Evolutionary conservation across 2,113 vertebrate species (phyloP), one percentile per base, ranked within the genome.

Genomic region (Nycticebus coucang): DNA sequence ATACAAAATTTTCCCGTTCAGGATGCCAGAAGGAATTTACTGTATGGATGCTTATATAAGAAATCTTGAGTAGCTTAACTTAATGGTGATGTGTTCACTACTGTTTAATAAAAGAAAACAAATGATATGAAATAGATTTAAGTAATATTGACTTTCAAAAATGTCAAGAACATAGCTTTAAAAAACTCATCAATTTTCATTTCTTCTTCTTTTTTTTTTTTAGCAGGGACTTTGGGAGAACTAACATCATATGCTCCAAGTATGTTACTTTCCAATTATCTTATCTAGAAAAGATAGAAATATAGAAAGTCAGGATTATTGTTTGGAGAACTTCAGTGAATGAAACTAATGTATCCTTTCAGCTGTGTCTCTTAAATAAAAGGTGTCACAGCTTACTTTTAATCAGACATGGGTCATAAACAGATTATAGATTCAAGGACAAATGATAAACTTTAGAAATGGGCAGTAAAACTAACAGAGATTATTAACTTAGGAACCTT

Each of bases 1-100:
- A 62, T 87, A 85, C 33, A 69, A 80, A 59, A 69, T 57, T 91
- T 84, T 97, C 14, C 22, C 84, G 71, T 22, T 91, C 15, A 91
- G 35, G 30, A 93, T 83, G 91, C 91, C 37, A 88, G 75, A 71
- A 94, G 28, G 41, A 91, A 85, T 64, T 88, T 75, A 84, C 57
- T 91, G 37, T 26, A 41, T 60, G 5, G 80, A 28, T 85, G 7
- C 28, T 88, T 91, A 55, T 30, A 28, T 77, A 72, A 93, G 50
- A 96, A 95, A 87, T 93, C 35, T 81, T 59, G 66, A 37, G 24
- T 72, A 90, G 87, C 37, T 79, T 87, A 90, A 33, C 91, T 78
- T 88, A 93, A 93, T 30, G 83, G 37, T 41, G 24, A 35, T 77
- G 7, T 80, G 45, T 85, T 89, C 66, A 30, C 2, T 75, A 75